Evolutionary conservation across 2,797 vertebrate genomes (phyloP), one percentile per base, ranked within the genome.

Genomic region (Gymnocypris eckloni): DNA sequence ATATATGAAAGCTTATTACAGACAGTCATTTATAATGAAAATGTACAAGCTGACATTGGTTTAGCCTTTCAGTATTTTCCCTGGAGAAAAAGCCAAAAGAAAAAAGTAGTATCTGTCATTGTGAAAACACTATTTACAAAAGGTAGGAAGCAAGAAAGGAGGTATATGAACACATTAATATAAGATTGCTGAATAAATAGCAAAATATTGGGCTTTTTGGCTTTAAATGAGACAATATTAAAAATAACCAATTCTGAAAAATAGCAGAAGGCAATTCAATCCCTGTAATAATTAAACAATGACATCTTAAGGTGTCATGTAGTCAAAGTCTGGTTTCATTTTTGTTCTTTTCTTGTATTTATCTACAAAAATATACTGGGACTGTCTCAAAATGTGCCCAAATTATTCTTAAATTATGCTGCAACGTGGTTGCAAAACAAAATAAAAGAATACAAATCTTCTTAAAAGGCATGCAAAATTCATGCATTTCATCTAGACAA

Each of bases 401-500:
- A 81, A 86, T 84, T 88, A 91, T 79, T 93, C 93, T 59, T 67
- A 67, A 67, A 67, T 67, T 16, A 91, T 37, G 37, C 88, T 71
- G 64, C 50, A 71, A 85, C 64, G 59, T 59, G 18, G 70, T 73
- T 73, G 54, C 92, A 91, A 87, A 83, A 89, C 84, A 92, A 91
- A 93, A 76, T 2, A 90, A 92, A 91, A 88, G 90, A 86, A 93
- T 94, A 91, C 92, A 91, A 91, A 95, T 90, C 89, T 90, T 92
- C 88, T 90, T 92, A 91, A 92, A 95, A 95, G 93, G 93, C 94
- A 95, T 96, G 95, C 95, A 93, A 93, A 92, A 92, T 91, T 90
- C 95, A 94, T 95, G 94, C 95, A 91, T 94, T 91, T 48, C 52
- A 43, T 52, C 28, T 37, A 92, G 87, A 94, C 76, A 41, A 85